A percentile compares a stretch with the other conserved stretches of the same genome.
phyloP scores from a whole-genome alignment of 64 coral and sea anemone genomes.

The Actinia tenebrosa region DNA sequence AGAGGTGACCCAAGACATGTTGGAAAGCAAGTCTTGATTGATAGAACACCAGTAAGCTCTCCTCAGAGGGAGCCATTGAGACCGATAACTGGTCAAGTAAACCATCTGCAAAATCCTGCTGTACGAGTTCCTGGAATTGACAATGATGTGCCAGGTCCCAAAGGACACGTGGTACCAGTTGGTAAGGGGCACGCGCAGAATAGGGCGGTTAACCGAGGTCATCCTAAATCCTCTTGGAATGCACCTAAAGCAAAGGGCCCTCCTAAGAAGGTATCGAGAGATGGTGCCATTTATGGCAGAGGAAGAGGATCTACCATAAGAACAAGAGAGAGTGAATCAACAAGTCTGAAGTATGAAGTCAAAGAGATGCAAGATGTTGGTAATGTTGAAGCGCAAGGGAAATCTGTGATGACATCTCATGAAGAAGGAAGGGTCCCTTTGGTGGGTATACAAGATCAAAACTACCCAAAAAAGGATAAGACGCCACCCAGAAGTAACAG shows the following conservation, averaged over 20 bases:
- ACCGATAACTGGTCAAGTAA: conserved; percentile 25
- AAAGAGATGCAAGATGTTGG: neutral
- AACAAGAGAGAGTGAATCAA: neutral
- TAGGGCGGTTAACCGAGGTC: neutral
- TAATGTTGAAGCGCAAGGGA: neutral
- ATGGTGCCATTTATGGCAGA: neutral
- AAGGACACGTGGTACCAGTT: neutral
- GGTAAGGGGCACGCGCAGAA: neutral
- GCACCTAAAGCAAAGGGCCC: neutral
- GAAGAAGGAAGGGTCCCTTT: neutral
- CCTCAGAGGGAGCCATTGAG: conserved; percentile 46
- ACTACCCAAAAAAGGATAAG: neutral
- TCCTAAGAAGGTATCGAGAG: neutral
- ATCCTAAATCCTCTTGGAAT: neutral
- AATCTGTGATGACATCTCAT: neutral
- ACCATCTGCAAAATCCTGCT: neutral
- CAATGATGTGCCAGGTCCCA: neutral
- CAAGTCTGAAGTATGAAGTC: neutral
- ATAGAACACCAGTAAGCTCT: neutral
- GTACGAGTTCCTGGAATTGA: neutral
- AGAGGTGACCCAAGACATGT: neutral
- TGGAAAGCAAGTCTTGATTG: conserved; percentile 4
- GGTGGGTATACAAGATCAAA: neutral
- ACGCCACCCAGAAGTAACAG: neutral
- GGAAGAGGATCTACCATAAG: neutral